Evolutionary conservation across 1,140 invertebrate genomes (phyloP), one percentile per base, ranked within the genome.

Genomic region (Sinella curviseta): DNA sequence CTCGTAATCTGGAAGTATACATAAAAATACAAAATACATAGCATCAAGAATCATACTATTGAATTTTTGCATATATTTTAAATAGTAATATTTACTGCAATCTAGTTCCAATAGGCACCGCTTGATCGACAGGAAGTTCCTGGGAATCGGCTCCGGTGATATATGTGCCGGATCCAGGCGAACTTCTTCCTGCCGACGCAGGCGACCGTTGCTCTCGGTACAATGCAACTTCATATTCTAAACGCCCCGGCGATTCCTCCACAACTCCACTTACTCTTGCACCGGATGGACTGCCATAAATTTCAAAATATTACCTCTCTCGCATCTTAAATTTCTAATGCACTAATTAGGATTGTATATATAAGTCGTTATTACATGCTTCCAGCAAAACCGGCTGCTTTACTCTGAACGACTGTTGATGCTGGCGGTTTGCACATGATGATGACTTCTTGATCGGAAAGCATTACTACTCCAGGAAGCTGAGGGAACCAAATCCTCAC

Each of bases 361-460:
- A n/a, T n/a, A n/a, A n/a, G n/a, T n/a, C n/a, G n/a, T 48, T 48
- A 70, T 93, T 88, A 95, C 94, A 95, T 94, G 86, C 93, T 94
- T 83, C 94, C 94, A 60, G 94, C 93, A 85, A 95, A 95, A 54
- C 93, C 93, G n/a, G 94, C 94, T 14, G 93, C 93, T 86, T 94
- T 94, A 87, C 94, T 94, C 83, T 94, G 91, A 48, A 94, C 92
- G 74, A 95, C 87, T 0, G 93, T 95, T 12, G 93, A 91, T 84
- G 94, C 92, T 33, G 94, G 94, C 16, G 94, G 94, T 85, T 94
- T 94, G 87, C 94, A 95, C 93, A 95, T 95, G 80, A 95, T 92
- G 83, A 95, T 94, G 73, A 95, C 87, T 87, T 95, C 94, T 87
- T 95, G 94, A 88, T 95, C 94, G 2, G 93, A 93, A 85, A 94